Base-by-base conservation (phyloP, 2,888 invertebrate genomes). In the Mongoloraphidia duomilia region DNA sequence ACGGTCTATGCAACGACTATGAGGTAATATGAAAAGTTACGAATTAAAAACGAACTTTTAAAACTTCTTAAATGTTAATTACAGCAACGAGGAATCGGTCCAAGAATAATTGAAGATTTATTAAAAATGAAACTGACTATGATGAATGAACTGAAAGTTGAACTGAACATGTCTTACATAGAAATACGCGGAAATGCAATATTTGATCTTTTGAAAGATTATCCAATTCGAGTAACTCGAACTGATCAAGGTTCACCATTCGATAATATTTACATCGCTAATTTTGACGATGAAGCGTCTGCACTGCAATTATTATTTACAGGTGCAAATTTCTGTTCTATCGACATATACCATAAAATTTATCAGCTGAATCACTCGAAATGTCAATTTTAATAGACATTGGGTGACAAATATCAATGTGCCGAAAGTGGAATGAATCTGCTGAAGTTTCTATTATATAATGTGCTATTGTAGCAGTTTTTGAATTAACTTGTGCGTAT, bases 11-110 rank as follows among this genome's bases (percentile, higher is more conserved):
- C n/a, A 56, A 56, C 52, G 52, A 53, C 9, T 61, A 55, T 53
- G 51, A 60, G 50, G 61, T 61, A 58, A 46, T 42, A 40, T 14
- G 12, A 42, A 17, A 37, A 33, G 11, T 33, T 42, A 34, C 13
- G 1, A 46, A 44, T 37, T 49, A 34, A 26, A n/a, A 10, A 2
- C 26, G 33, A 17, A 33, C 34, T 38, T 40, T 33, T 12, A 13
- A 42, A 17, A 26, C 4, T 4, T 17, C 4, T 26, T 26, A 26
- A 26, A 26, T 52, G 26, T 41, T 49, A 48, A 49, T 61, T 62
- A 49, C 51, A 75, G 74, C 64, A 66, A 53, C 61, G 66, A 54
- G 71, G 71, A 5, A 56, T 71, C 36, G 57, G 63, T n/a, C 64
- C 66, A 9, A 60, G 71, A 54, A 48, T 66, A 12, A 54, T 67